A percentile compares a stretch with the other conserved stretches of the same genome.
phyloP scores from a whole-genome alignment of 2,888 invertebrate species.

The Hirtodrosophila histrioides region DNA sequence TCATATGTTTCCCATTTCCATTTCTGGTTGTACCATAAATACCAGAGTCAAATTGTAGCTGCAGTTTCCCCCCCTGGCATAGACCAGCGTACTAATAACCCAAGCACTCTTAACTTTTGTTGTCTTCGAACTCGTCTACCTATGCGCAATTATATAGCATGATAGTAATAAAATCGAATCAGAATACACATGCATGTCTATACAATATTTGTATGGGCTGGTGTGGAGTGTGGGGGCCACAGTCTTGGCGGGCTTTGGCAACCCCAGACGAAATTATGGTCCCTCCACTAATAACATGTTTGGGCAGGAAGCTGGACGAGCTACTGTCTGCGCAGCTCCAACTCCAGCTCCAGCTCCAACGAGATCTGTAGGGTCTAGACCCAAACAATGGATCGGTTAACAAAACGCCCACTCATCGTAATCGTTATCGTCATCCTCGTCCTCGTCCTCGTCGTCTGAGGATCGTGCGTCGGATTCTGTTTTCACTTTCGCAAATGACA shows the following conservation, averaged over 20 bases:
- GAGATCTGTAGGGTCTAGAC: slow-evolving; percentile 28
- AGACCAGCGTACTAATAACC: neutral
- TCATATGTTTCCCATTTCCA: too few species aligned
- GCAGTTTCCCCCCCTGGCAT: too few species aligned
- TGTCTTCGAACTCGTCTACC: slow-evolving; percentile 3
- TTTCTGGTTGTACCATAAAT: slow-evolving; percentile 6
- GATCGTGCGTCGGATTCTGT: slow-evolving; percentile 47
- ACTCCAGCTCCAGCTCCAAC: slow-evolving; percentile 18
- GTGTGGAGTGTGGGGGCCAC: slow-evolving; percentile 27
- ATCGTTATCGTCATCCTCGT: slow-evolving; percentile 21
- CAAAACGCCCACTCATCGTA: slow-evolving; percentile 74
- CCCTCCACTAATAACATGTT: slow-evolving; percentile 63
- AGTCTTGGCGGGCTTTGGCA: slow-evolving; percentile 22
- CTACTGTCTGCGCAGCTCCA: slow-evolving; percentile 48
- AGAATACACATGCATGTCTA: slow-evolving; percentile 3
- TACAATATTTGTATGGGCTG: slow-evolving; percentile 26
- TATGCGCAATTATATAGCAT: slow-evolving; percentile 59
- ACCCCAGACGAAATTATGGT: slow-evolving; percentile 44
- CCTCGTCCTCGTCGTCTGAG: slow-evolving; percentile 24
- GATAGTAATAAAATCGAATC: slow-evolving; percentile 50
- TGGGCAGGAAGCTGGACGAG: slow-evolving; percentile 54
- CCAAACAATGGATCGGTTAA: slow-evolving; percentile 46
- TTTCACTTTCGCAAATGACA: slow-evolving; percentile 71
- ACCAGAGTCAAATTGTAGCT: slow-evolving; percentile 2
- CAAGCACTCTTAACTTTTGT: slow-evolving; percentile 1